Conservation (phyloP, 1,140 invertebrate species). For the Hyles vespertilio region DNA sequence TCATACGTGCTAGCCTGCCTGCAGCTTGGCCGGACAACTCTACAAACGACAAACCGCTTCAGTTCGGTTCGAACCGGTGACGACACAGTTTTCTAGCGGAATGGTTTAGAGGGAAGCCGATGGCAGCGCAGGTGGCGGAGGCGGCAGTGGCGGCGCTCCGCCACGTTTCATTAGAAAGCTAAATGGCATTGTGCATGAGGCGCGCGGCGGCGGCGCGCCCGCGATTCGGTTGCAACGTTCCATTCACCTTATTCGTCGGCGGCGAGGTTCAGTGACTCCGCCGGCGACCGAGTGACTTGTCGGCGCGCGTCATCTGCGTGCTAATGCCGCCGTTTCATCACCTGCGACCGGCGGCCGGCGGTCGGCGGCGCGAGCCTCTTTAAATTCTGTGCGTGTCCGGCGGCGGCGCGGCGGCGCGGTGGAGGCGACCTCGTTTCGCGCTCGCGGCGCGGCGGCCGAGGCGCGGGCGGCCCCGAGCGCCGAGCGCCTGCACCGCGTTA, state of each 20-base stretch:
- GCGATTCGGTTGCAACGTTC: conserved; percentile 66
- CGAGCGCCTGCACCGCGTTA: conserved; percentile 52
- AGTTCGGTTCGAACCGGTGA: too few relatives aligned
- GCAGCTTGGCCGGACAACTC: too few relatives aligned
- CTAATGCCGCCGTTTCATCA: conserved; percentile 60
- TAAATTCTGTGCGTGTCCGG: conserved; percentile 57
- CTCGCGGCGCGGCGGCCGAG: conserved; percentile 30
- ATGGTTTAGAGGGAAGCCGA: too few relatives aligned
- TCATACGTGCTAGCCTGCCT: too few relatives aligned
- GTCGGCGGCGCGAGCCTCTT: conserved; percentile 38
- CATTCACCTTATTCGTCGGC: conserved; percentile 68
- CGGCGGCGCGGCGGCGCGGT: conserved; percentile 10
- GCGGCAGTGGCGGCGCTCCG: conserved; percentile 5
- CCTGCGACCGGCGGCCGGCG: conserved; percentile 21
- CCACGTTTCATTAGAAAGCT: conserved; percentile 64
- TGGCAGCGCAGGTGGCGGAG: conserved; percentile 1
- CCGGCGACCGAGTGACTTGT: conserved; percentile 56
- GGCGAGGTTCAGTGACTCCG: conserved; percentile 67
- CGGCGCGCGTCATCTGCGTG: conserved; percentile 56
- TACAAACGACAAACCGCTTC: too few relatives aligned
- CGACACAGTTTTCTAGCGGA: too few relatives aligned
- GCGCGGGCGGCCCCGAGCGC: conserved; percentile 51
- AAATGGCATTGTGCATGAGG: conserved; percentile 47
- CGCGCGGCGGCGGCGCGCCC: conserved; percentile 41
- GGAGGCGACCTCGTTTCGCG: conserved; percentile 15